Evolutionary conservation across 2,888 invertebrate species (phyloP).

Genomic region (Leptinotarsa juncta): DNA sequence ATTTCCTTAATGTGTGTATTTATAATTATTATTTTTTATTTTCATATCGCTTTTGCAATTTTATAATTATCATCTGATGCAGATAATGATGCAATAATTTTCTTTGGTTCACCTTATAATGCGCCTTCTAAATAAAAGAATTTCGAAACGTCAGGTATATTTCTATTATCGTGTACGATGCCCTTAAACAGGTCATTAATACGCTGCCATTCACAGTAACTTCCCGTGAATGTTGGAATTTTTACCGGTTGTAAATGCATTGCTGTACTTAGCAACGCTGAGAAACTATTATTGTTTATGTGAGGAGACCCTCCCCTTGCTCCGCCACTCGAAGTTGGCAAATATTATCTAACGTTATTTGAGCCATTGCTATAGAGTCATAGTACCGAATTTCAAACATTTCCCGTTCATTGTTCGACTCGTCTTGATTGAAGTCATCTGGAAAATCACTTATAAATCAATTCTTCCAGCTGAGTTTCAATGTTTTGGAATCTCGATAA

Average conservation of each 20-base stretch:
- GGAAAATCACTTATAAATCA: no score
- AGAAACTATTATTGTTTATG: not conserved
- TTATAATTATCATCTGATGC: slow-evolving; percentile 11
- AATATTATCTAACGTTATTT: not conserved
- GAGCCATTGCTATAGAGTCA: not conserved
- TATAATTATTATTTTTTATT: slow-evolving; percentile 21
- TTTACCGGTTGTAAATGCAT: slow-evolving; percentile 3
- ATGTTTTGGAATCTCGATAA: no score
- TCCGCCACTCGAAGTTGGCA: not conserved
- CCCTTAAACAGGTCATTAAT: slow-evolving; percentile 25
- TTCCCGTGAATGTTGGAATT: slow-evolving; percentile 25
- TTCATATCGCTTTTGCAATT: slow-evolving; percentile 15
- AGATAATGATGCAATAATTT: slow-evolving; percentile 7
- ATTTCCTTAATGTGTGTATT: slow-evolving; percentile 16
- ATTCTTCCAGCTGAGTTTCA: no score
- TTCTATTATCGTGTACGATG: slow-evolving; percentile 26
- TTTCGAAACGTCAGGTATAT: slow-evolving; percentile 19
- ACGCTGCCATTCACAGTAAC: slow-evolving; percentile 26
- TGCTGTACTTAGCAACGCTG: slow-evolving; percentile 3
- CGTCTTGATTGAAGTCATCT: not conserved
- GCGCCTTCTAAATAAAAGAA: slow-evolving; percentile 31
- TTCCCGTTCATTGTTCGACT: not conserved
- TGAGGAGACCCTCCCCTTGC: not conserved
- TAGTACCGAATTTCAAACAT: not conserved
- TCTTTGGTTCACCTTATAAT: slow-evolving; percentile 23